Percentiles rank a stretch among this genome's conserved stretches.
These are phyloP conservation scores for Cardiocondyla obscurior DNA, from an alignment of 1,140 invertebrate species.

Conservation along the genomic window DNA sequence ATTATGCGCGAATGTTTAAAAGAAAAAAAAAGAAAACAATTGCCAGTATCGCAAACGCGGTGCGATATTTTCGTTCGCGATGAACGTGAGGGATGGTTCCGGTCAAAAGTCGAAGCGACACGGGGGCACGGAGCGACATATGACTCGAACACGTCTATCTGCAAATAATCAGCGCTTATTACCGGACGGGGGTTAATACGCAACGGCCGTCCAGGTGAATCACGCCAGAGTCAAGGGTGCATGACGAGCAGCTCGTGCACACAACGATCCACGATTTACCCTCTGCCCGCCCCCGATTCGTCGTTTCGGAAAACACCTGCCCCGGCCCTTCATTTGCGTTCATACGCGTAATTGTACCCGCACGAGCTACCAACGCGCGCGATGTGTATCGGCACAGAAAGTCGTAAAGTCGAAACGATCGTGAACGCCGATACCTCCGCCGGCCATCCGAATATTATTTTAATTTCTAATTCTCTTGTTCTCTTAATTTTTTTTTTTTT, in stretches of 20 bases:
- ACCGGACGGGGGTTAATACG: conserved; percentile 75
- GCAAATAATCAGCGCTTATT: conserved; percentile 75
- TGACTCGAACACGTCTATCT: conserved; percentile 61
- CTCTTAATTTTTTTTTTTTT: neutral
- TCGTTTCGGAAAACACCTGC: conserved; percentile 75
- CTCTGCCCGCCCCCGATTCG: conserved; percentile 67
- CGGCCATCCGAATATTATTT: conserved; percentile 47
- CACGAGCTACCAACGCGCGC: conserved; percentile 72
- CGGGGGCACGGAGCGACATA: conserved; percentile 53
- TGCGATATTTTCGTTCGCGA: neutral
- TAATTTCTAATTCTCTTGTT: neutral
- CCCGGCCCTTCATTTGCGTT: conserved; percentile 48
- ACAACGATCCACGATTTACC: conserved; percentile 80
- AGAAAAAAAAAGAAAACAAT: neutral
- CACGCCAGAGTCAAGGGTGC: conserved; percentile 81
- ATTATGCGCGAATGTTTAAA: neutral
- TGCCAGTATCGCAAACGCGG: neutral
- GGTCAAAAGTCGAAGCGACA: conserved; percentile 40
- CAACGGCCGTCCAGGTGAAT: conserved; percentile 84
- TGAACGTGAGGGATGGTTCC: conserved; percentile 4
- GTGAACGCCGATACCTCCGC: conserved; percentile 23
- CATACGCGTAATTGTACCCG: conserved; percentile 71
- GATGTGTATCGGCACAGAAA: conserved; percentile 73
- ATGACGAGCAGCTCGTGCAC: conserved; percentile 77
- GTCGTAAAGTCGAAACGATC: conserved; percentile 66